Conservation (phyloP, 2,113 vertebrate species). For the Eidolon helvum region DNA sequence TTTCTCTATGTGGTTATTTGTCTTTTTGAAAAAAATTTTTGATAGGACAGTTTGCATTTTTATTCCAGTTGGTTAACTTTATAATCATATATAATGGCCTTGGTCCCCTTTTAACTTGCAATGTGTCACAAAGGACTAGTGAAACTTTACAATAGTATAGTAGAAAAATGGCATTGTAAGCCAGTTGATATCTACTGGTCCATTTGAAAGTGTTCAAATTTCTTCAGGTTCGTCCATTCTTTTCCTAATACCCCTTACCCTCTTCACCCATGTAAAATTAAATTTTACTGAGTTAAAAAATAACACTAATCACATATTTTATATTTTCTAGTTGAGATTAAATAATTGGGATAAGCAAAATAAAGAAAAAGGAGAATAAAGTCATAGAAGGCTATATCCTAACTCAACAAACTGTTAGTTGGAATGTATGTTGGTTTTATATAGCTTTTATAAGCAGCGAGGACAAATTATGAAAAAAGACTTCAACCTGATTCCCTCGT, state of each 20-base stretch:
- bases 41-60: neutral
- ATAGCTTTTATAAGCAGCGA: neutral
- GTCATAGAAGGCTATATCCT: neutral
- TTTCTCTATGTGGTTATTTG: neutral
- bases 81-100: neutral
- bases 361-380: neutral
- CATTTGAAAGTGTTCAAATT: neutral
- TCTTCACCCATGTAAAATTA: neutral
- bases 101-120: neutral
- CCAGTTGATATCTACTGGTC: neutral
- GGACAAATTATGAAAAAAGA: neutral
- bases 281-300: conserved; percentile 10
- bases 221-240: neutral
- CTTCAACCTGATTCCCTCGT: neutral
- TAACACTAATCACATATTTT: neutral
- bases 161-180: neutral
- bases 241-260: neutral
- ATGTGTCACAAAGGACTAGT: neutral
- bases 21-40: neutral
- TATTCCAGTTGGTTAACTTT: neutral
- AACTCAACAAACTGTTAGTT: neutral
- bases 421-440: neutral
- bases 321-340: neutral
- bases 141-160: neutral
- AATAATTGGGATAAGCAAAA: neutral